These are phyloP conservation scores for Drosophila percnosoma DNA, from an alignment of 2,888 invertebrate species.

Conservation along the genomic window DNA sequence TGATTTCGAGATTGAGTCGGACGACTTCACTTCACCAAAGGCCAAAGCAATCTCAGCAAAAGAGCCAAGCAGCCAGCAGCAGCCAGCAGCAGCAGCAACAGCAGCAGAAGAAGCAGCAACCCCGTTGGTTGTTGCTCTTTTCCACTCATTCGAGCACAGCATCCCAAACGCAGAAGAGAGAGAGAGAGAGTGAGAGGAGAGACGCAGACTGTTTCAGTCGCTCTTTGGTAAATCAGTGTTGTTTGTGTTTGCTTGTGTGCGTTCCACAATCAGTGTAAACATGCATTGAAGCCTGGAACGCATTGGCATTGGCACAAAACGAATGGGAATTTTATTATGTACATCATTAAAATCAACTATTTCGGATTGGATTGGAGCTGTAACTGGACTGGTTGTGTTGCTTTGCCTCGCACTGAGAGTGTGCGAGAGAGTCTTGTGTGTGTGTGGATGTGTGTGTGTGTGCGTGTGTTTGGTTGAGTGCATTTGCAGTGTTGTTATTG, in stretches of 20 bases:
- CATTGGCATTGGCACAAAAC: conserved; percentile 83
- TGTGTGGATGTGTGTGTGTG: conserved; percentile 11
- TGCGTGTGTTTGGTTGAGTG: conserved; percentile 64
- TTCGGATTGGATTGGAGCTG: conserved; percentile 81
- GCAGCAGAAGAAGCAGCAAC: conserved; percentile 29
- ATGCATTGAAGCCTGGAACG: conserved; percentile 72
- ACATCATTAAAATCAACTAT: conserved; percentile 84
- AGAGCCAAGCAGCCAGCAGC: conserved; percentile 15
- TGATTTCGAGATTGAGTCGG: conserved; percentile 83
- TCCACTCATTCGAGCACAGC: conserved; percentile 58
- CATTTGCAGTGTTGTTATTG: conserved; percentile 58
- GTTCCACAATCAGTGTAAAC: conserved; percentile 77
- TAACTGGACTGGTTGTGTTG: conserved; percentile 61
- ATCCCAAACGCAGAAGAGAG: conserved; percentile 8
- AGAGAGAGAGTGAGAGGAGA: conserved; percentile 16
- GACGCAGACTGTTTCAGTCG: conserved; percentile 31
- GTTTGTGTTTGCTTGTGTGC: conserved; percentile 31
- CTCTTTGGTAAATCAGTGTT: conserved; percentile 70
- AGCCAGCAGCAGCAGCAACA: conserved; percentile 1
- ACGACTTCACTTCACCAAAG: conserved; percentile 47
- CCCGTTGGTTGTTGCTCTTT: conserved; percentile 47
- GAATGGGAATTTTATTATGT: conserved; percentile 85
- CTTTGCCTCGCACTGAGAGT: conserved; percentile 24
- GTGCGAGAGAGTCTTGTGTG: conserved; percentile 19
- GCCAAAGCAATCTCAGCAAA: conserved; percentile 58